Conservation (phyloP, 2,113 vertebrate genomes). For the Syrrhaptes paradoxus region DNA sequence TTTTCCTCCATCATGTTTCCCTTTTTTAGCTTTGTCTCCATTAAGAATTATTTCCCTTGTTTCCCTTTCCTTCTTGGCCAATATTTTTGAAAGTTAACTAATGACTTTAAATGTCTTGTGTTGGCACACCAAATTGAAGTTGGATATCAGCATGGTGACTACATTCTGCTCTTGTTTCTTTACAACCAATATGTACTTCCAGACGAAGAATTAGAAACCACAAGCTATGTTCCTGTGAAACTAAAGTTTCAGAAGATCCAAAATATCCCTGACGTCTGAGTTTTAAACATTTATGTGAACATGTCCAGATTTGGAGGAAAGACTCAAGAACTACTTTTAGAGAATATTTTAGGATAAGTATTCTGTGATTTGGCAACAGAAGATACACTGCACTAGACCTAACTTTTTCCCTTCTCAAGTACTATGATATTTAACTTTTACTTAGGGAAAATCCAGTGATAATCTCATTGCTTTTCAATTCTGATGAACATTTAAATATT, state of each 20-base stretch:
- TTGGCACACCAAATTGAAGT: neutral
- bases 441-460: neutral
- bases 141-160: rapidly evolving
- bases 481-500: constrained; percentile 29
- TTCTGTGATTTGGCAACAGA: neutral
- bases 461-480: constrained; percentile 7
- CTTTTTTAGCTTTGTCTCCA: neutral
- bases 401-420: neutral
- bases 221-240: neutral
- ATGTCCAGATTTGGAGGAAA: neutral
- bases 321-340: neutral
- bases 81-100: neutral
- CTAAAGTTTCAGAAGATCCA: neutral
- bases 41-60: neutral
- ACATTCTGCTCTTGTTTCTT: neutral
- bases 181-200: neutral
- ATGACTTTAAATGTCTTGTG: neutral
- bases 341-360: neutral
- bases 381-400: neutral
- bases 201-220: neutral
- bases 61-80: neutral
- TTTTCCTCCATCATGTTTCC: neutral
- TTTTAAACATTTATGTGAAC: neutral
- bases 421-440: neutral
- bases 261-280: neutral